Evolutionary conservation across 2,888 invertebrate genomes (phyloP).

Genomic region (Melangyna quadrimaculata): DNA sequence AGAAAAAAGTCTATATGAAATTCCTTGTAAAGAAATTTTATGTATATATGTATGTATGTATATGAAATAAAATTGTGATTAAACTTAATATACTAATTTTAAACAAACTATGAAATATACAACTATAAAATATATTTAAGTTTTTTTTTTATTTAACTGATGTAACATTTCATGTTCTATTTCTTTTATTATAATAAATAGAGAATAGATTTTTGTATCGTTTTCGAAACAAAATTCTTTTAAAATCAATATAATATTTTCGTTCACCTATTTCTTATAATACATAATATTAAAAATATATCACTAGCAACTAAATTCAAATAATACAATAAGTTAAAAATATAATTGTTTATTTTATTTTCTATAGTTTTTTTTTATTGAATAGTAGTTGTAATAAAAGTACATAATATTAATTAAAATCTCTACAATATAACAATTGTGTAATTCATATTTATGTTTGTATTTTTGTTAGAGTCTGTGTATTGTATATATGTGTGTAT

Average conservation of each 20-base stretch:
- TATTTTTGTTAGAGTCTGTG: background rate
- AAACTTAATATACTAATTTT: constrained; percentile 15
- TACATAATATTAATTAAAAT: constrained; percentile 57
- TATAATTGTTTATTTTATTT: constrained; percentile 46
- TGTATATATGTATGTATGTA: too few species aligned
- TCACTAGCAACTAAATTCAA: constrained; percentile 67
- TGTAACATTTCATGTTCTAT: background rate
- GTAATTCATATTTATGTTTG: background rate
- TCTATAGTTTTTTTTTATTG: constrained; percentile 41
- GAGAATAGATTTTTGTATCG: background rate
- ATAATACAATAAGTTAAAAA: constrained; percentile 68
- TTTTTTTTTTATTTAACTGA: background rate
- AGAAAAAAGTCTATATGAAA: constrained; percentile 12
- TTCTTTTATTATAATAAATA: background rate
- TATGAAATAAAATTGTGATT: constrained; percentile 20
- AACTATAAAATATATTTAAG: too few species aligned
- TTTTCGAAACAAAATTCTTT: constrained; percentile 13
- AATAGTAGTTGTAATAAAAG: constrained; percentile 43
- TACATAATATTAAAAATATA: constrained; percentile 40
- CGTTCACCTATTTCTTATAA: constrained; percentile 9
- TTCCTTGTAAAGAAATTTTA: constrained; percentile 30
- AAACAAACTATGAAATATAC: constrained; percentile 4
- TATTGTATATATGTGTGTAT: background rate
- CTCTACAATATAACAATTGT: constrained; percentile 61
- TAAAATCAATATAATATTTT: background rate